Evolutionary conservation across 2,113 vertebrate genomes (phyloP).

Genomic region (Aegithalos caudatus): DNA sequence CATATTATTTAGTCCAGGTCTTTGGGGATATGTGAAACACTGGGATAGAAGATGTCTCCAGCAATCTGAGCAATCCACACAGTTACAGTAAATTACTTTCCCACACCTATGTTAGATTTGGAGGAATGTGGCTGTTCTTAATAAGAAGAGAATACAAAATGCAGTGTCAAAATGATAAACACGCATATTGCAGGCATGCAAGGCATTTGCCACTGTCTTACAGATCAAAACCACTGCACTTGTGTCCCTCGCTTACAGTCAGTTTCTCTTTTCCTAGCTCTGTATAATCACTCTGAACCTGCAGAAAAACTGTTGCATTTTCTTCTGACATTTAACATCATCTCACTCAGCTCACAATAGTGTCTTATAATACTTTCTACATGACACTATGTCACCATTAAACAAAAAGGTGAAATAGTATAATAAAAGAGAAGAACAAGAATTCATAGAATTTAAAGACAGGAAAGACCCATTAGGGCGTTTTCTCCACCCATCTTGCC

Average conservation of each 20-base stretch:
- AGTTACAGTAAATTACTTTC: not conserved
- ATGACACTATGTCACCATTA: constrained; percentile 52
- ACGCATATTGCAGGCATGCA: not conserved
- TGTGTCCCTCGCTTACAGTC: not conserved
- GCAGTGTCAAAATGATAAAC: constrained; percentile 35
- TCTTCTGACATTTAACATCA: constrained; percentile 67
- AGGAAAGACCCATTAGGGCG: constrained; percentile 33
- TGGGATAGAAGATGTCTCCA: not conserved
- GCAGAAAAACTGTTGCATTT: constrained; percentile 55
- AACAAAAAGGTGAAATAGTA: constrained; percentile 65
- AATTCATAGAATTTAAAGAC: constrained; percentile 25
- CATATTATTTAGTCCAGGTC: not conserved
- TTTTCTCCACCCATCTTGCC: constrained; percentile 22
- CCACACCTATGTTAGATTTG: constrained; percentile 28
- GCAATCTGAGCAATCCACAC: not conserved
- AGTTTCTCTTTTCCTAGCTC: constrained; percentile 36
- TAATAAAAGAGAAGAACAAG: constrained; percentile 47
- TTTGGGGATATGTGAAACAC: not conserved
- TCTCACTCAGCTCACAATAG: constrained; percentile 38
- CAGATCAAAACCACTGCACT: not conserved
- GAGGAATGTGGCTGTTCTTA: not conserved
- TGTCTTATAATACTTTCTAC: constrained; percentile 44
- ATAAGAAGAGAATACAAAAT: not conserved
- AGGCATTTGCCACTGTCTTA: not conserved
- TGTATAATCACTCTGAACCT: constrained; percentile 32